A percentile compares a stretch with the other conserved stretches of the same genome.
These are phyloP conservation scores for Columbina picui DNA, from an alignment of 2,113 vertebrate genomes.

Conservation along the genomic window DNA sequence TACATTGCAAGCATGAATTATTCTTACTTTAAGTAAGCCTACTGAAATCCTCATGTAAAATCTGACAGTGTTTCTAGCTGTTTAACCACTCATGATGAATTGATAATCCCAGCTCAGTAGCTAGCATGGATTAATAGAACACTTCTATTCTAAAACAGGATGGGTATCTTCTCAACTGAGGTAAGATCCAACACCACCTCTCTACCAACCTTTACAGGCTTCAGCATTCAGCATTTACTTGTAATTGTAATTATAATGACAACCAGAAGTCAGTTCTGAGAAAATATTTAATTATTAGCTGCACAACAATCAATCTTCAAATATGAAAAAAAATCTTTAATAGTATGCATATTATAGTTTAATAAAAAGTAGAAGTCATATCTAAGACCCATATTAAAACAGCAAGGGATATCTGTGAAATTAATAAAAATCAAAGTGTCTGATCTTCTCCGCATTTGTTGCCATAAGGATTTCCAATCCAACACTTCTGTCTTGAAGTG, in stretches of 20 bases:
- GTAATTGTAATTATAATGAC: background rate
- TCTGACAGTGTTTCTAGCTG: background rate
- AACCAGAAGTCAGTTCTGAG: background rate
- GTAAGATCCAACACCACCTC: background rate
- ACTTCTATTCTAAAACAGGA: background rate
- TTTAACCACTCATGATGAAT: background rate
- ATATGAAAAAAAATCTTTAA: background rate
- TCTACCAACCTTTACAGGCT: background rate
- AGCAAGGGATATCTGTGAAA: background rate
- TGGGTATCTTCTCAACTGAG: background rate
- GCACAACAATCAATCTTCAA: background rate
- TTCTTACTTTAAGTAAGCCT: background rate
- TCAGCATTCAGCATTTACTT: background rate
- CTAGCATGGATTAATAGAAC: background rate
- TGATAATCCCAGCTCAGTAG: background rate
- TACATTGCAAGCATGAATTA: background rate
- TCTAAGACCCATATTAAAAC: background rate
- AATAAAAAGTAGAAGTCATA: background rate
- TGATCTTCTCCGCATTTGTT: background rate
- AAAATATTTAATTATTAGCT: background rate
- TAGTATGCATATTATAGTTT: background rate
- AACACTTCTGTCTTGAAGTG: background rate
- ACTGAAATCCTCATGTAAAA: background rate
- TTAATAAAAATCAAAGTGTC: background rate
- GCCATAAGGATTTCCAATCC: background rate